Evolutionary conservation across 2,113 vertebrate genomes (phyloP).

Genomic region (Hyperoodon ampullatus): DNA sequence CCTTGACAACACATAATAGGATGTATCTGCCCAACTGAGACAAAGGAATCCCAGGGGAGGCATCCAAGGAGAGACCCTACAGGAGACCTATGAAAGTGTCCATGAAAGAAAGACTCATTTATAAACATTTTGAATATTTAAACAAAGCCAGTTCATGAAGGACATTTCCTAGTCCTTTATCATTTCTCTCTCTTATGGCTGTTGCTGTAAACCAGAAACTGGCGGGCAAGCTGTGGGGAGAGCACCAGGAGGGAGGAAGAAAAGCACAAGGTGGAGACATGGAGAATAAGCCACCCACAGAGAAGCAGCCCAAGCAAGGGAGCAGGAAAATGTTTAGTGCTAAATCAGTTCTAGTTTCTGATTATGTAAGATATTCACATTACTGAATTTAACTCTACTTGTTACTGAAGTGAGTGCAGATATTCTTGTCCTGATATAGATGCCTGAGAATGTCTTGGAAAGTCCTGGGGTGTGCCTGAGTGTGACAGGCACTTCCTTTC

Average conservation of each 20-base stretch:
- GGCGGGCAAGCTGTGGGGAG: not conserved
- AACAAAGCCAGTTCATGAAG: not conserved
- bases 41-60: not conserved
- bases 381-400: not conserved
- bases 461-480: not conserved
- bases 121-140: not conserved
- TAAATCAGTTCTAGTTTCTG: not conserved
- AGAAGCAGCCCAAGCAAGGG: not conserved
- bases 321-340: not conserved
- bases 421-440: not conserved
- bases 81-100: not conserved
- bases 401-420: not conserved
- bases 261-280: not conserved
- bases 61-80: not conserved
- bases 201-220: not conserved
- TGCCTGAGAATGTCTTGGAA: not conserved
- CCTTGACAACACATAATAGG: not conserved
- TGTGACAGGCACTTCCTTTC: not conserved
- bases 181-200: not conserved
- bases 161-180: not conserved
- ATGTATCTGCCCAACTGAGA: not conserved
- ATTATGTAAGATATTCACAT: not conserved
- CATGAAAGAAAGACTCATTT: not conserved
- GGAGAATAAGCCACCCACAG: not conserved
- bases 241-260: accelerated